Conservation (phyloP, 2,113 vertebrate species). For the Elephas maximus region DNA sequence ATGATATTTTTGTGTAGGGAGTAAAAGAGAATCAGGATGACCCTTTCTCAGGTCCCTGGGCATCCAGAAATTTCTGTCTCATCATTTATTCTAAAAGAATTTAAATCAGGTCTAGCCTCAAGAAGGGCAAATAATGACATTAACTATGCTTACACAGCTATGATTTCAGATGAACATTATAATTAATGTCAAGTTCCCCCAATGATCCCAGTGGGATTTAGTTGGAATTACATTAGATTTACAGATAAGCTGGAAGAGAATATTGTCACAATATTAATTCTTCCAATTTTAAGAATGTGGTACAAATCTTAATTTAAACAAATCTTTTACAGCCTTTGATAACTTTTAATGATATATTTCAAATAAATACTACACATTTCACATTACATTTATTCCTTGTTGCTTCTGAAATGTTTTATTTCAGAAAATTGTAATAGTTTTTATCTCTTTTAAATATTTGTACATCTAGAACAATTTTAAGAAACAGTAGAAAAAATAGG, state of each 20-base stretch:
- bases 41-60: background rate
- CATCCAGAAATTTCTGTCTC: background rate
- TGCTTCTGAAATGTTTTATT: conserved; percentile 13
- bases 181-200: background rate
- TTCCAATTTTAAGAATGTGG: background rate
- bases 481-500: background rate
- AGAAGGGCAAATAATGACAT: background rate
- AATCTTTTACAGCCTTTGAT: background rate
- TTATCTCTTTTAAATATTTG: background rate
- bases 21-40: background rate
- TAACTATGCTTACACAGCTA: background rate
- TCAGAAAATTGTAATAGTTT: background rate
- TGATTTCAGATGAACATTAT: background rate
- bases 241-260: background rate
- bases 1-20: background rate
- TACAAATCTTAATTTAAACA: background rate
- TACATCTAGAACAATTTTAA: background rate
- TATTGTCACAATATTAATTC: background rate
- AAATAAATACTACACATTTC: background rate
- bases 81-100: conserved; percentile 12
- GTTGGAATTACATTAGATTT: background rate
- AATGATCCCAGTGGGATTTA: background rate
- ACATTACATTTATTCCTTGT: background rate
- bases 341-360: background rate
- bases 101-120: background rate